phyloP scores from a whole-genome alignment of 2,888 invertebrate species.

The Plagodis pulveraria region DNA sequence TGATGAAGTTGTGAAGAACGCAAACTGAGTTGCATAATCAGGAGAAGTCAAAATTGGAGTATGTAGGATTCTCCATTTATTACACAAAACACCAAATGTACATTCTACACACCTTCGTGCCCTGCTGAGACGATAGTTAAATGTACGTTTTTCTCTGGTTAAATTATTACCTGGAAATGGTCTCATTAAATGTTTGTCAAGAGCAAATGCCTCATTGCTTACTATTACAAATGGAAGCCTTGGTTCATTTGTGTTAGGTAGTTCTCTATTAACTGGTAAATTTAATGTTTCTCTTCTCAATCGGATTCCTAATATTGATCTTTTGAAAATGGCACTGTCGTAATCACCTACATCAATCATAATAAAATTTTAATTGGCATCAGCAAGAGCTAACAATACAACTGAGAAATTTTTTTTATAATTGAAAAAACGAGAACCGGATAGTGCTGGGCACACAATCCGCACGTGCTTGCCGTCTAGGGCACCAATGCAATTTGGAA shows the following conservation, averaged over 20 bases:
- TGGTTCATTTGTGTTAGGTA: constrained; percentile 24
- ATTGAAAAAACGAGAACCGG: constrained; percentile 7
- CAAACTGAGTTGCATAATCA: no score
- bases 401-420: constrained; percentile 22
- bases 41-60: no score
- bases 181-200: constrained; percentile 23
- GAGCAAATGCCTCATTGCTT: constrained; percentile 21
- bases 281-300: constrained; percentile 27
- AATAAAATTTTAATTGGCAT: constrained; percentile 27
- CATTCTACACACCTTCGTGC: no score
- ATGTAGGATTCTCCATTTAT: no score
- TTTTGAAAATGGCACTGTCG: constrained; percentile 31
- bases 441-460: constrained; percentile 7
- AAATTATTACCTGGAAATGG: constrained; percentile 18
- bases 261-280: constrained; percentile 21
- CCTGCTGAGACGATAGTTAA: constrained; percentile 2
- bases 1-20: no score
- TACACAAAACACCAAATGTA: no score
- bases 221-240: constrained; percentile 21
- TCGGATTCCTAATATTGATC: constrained; percentile 27
- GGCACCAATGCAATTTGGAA: background rate
- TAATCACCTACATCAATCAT: constrained; percentile 30
- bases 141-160: constrained; percentile 19
- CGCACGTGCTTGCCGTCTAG: constrained; percentile 8
- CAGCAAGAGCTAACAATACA: constrained; percentile 31